These are phyloP conservation scores for Periparus ater DNA, from an alignment of 2,797 vertebrate species.

Conservation along the genomic window DNA sequence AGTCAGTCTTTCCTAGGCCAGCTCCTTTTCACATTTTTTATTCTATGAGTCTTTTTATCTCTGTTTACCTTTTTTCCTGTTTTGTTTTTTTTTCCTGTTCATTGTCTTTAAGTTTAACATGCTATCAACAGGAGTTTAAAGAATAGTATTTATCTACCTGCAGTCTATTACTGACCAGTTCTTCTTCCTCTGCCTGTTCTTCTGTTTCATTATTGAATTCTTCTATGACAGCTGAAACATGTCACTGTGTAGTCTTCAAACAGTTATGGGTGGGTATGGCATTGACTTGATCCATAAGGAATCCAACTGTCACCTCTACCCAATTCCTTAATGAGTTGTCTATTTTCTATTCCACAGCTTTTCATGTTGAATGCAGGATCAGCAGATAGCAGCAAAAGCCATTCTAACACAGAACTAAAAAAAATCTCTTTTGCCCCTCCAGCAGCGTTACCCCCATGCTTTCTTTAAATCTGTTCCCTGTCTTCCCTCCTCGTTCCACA, in stretches of 20 bases:
- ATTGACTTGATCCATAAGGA: slow-evolving; percentile 28
- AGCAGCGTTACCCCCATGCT: background rate
- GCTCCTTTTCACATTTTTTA: background rate
- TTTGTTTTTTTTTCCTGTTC: background rate
- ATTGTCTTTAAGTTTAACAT: slow-evolving; percentile 25
- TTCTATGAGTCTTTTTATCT: background rate
- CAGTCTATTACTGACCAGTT: slow-evolving; percentile 30
- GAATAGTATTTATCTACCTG: background rate
- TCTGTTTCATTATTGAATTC: slow-evolving; percentile 40
- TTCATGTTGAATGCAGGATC: slow-evolving; percentile 2
- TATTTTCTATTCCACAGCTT: slow-evolving; percentile 22
- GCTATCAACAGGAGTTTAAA: background rate
- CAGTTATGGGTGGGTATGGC: background rate
- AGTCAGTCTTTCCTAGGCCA: background rate
- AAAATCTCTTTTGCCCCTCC: background rate
- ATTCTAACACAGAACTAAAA: background rate
- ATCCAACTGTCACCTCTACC: slow-evolving; percentile 26
- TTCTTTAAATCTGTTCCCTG: slow-evolving; percentile 19
- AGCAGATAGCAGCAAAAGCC: slow-evolving; percentile 27
- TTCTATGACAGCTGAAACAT: slow-evolving; percentile 4
- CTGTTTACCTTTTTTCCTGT: background rate
- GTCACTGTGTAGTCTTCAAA: slow-evolving; percentile 47
- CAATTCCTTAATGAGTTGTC: slow-evolving; percentile 52
- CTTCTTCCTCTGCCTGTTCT: slow-evolving; percentile 1
- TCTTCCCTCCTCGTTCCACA: background rate